Conservation (phyloP, 30 jellyfish, hydroid and myxozoan genomes). For the Mastigias papua region DNA sequence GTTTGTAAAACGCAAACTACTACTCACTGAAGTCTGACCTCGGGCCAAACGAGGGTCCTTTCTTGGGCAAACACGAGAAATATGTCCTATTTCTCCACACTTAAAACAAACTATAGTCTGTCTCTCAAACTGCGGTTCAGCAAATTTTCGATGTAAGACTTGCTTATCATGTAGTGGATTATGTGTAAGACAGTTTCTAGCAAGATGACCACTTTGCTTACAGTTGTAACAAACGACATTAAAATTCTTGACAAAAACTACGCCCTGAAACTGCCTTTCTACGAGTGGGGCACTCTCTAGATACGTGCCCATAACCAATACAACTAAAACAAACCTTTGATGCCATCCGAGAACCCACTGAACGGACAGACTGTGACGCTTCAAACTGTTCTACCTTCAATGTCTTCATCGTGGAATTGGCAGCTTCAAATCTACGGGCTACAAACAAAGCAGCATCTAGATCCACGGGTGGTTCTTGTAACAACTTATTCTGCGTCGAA, state of each 20-base stretch:
- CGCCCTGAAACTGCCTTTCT: not conserved
- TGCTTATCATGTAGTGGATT: not conserved
- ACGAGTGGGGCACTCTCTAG: constrained; percentile 18
- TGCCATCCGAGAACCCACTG: not conserved
- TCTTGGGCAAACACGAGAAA: not conserved
- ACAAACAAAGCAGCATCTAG: constrained; percentile 25
- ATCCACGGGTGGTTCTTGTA: constrained; percentile 40
- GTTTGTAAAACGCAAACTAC: not conserved
- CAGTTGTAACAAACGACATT: not conserved
- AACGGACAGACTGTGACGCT: not conserved
- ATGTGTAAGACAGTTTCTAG: constrained; percentile 8
- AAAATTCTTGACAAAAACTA: not conserved
- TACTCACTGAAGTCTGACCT: not conserved
- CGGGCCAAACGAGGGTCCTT: not conserved
- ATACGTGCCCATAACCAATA: constrained; percentile 1
- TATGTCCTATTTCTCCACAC: constrained; percentile 22
- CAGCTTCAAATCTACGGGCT: constrained; percentile 60
- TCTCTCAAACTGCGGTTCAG: not conserved
- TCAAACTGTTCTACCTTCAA: not conserved
- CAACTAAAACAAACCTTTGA: constrained; percentile 12
- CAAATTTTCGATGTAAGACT: not conserved
- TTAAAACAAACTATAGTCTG: not conserved
- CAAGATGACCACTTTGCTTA: constrained; percentile 22
- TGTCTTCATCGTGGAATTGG: not conserved
- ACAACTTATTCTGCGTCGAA: no score